Conservation (phyloP, 2,888 invertebrate genomes). For the Agriopis leucophaearia region DNA sequence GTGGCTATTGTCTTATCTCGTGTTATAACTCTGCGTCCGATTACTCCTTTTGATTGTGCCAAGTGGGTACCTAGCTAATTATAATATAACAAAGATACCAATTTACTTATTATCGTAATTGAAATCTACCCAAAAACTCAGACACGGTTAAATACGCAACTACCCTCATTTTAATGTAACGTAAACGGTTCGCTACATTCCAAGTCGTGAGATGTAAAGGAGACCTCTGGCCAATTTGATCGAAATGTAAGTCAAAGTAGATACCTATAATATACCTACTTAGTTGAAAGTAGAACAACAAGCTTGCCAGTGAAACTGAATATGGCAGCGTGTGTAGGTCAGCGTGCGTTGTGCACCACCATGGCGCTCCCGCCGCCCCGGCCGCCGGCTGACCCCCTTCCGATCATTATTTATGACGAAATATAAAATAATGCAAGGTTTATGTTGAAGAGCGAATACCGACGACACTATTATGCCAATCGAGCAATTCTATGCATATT, state of each 20-base stretch:
- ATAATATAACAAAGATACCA: conserved; percentile 16
- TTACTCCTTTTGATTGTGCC: conserved; percentile 22
- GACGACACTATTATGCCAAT: conserved; percentile 26
- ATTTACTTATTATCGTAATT: conserved; percentile 28
- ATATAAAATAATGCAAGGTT: conserved; percentile 19
- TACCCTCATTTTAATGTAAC: conserved; percentile 23
- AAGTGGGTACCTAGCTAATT: conserved; percentile 11
- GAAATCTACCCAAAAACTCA: conserved; percentile 20
- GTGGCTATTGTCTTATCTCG: conserved; percentile 72
- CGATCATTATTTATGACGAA: conserved; percentile 28
- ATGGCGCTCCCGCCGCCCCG: conserved; percentile 29
- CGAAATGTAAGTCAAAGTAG: conserved; percentile 2
- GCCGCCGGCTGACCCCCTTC: conserved; percentile 54
- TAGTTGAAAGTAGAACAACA: conserved; percentile 38
- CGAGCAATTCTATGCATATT: conserved; percentile 38
- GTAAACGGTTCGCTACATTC: neutral
- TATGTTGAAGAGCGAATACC: conserved; percentile 33
- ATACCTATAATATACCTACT: too few relatives aligned
- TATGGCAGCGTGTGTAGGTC: conserved; percentile 59
- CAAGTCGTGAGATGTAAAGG: neutral
- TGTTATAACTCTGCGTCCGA: conserved; percentile 35
- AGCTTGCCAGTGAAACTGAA: conserved; percentile 50
- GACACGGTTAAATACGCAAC: conserved; percentile 9
- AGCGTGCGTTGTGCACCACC: conserved; percentile 52
- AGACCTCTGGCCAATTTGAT: neutral